These are phyloP conservation scores for Thereva nobilitata DNA, from an alignment of 2,888 invertebrate species.

Conservation along the genomic window DNA sequence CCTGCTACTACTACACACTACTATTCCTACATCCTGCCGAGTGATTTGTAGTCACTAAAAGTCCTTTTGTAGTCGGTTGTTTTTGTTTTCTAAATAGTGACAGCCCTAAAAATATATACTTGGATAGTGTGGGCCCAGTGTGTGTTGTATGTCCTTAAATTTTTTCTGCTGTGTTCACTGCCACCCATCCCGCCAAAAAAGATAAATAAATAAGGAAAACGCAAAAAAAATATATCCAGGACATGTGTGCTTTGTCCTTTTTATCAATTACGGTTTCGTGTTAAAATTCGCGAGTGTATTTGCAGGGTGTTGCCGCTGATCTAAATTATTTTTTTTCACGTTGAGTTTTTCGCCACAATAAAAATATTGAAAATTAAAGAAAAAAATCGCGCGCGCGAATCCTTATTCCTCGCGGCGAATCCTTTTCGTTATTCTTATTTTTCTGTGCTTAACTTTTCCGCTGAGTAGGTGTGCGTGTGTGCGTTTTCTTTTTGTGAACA, in stretches of 20 bases:
- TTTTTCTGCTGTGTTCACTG: background rate
- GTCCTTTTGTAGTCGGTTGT: constrained; percentile 1
- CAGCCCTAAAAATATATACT: background rate
- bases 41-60: constrained; percentile 9
- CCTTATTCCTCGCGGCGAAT: no score
- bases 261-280: background rate
- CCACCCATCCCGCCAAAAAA: constrained; percentile 1
- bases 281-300: background rate
- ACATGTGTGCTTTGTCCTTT: constrained; percentile 1
- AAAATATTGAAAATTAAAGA: no score
- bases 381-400: no score
- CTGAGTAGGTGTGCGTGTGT: no score
- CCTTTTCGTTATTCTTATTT: no score
- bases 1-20: background rate
- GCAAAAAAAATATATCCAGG: background rate
- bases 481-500: no score
- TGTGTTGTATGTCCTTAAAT: no score
- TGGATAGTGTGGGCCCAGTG: no score
- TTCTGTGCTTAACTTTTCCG: no score
- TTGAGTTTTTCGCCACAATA: no score
- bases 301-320: background rate
- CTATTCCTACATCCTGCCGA: background rate
- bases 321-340: no score
- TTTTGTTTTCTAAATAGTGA: background rate
- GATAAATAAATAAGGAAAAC: no score